Evolutionary conservation across 2,888 invertebrate genomes (phyloP).

Genomic region (Pocota personata): DNA sequence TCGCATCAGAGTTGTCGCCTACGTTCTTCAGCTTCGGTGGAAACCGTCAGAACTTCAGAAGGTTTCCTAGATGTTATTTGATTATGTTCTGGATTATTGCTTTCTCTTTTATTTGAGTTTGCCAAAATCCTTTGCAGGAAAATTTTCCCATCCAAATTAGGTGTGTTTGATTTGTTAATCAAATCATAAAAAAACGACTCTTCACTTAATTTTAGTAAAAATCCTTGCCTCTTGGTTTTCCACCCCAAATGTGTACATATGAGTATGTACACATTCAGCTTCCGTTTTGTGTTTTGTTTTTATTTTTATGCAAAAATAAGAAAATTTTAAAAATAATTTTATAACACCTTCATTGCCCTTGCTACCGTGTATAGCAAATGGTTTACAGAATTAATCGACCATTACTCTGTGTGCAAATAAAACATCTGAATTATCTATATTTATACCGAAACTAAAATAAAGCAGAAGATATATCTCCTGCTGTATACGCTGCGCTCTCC

Average conservation of each 20-base stretch:
- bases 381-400: constrained; percentile 57
- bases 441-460: constrained; percentile 62
- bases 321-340: constrained; percentile 23
- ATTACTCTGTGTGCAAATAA: constrained; percentile 61
- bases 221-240: not conserved
- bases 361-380: constrained; percentile 32
- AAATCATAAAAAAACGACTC: too few relatives aligned
- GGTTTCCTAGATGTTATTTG: too few relatives aligned
- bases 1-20: too few relatives aligned
- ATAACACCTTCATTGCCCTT: constrained; percentile 49
- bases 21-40: too few relatives aligned
- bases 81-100: too few relatives aligned
- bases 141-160: too few relatives aligned
- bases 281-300: constrained; percentile 15
- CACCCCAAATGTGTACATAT: not conserved
- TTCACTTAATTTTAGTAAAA: too few relatives aligned
- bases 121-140: too few relatives aligned
- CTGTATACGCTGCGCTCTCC: not conserved
- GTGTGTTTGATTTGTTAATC: too few relatives aligned
- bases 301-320: constrained; percentile 3
- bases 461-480: constrained; percentile 23
- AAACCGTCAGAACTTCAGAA: too few relatives aligned
- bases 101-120: too few relatives aligned
- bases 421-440: constrained; percentile 63
- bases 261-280: too few relatives aligned